Percentiles rank a stretch among this genome's conserved stretches.
Evolutionary conservation across 2,888 invertebrate species (phyloP).

Genomic region (Metopia argyrocephala): DNA sequence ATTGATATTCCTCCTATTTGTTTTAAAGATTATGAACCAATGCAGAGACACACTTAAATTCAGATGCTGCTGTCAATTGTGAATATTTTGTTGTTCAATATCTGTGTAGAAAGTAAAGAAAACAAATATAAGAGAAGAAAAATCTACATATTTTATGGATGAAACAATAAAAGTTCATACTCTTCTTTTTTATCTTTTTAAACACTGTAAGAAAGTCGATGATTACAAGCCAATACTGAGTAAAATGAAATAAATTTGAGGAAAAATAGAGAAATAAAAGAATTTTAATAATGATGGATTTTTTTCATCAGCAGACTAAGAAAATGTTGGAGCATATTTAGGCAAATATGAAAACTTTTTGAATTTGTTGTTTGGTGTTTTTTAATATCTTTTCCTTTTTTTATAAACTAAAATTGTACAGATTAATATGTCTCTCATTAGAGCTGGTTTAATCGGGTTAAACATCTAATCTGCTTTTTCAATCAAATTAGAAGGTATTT

Average conservation of each 20-base stretch:
- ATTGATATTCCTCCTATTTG: conserved; percentile 47
- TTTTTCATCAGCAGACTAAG: no score
- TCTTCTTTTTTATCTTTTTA: background rate
- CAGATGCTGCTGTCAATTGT: conserved; percentile 49
- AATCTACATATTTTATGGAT: conserved; percentile 74
- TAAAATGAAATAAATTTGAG: conserved; percentile 2
- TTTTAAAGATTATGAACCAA: conserved; percentile 50
- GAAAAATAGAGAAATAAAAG: conserved; percentile 1
- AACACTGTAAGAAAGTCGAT: conserved; percentile 71
- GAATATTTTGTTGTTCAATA: conserved; percentile 1
- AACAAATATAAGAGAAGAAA: background rate
- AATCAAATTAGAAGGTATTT: no score
- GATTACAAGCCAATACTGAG: conserved; percentile 63
- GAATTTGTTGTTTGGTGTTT: no score
- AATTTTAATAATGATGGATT: background rate
- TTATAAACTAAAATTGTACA: no score
- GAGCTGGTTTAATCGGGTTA: no score
- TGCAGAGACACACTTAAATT: conserved; percentile 37
- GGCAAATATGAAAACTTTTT: no score
- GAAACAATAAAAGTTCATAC: background rate
- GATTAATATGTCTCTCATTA: no score
- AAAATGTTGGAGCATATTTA: no score
- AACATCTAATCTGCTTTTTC: no score
- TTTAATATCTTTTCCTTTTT: no score
- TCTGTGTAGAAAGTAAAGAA: background rate